These are phyloP conservation scores for Cyprinus carpio DNA, from an alignment of 2,113 vertebrate genomes.

Conservation along the genomic window DNA sequence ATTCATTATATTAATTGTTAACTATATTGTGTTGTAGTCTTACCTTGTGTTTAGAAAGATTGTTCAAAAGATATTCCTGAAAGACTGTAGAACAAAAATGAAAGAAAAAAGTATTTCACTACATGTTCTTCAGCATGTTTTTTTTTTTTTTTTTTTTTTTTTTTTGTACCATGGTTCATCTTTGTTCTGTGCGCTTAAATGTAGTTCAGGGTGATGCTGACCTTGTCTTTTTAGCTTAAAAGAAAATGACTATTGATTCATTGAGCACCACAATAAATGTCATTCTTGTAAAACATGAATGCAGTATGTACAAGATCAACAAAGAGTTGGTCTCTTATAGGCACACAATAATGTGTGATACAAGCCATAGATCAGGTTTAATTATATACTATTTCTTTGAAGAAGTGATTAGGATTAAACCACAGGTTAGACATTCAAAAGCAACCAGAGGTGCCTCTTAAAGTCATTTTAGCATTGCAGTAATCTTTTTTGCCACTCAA, in stretches of 20 bases:
- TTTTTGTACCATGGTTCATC: background rate
- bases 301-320: background rate
- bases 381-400: background rate
- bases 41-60: background rate
- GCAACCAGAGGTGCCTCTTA: background rate
- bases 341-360: background rate
- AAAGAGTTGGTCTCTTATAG: background rate
- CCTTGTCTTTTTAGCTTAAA: background rate
- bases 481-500: background rate
- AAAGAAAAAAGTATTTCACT: background rate
- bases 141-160: background rate
- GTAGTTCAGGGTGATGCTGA: background rate
- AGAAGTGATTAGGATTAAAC: background rate
- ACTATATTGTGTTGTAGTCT: too few species aligned
- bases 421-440: background rate
- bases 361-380: background rate
- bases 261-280: background rate
- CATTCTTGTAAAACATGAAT: background rate
- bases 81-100: background rate
- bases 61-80: background rate
- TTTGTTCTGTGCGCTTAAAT: constrained; percentile 1
- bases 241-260: constrained; percentile 8
- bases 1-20: too few species aligned
- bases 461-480: background rate
- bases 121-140: background rate